Conservation (phyloP, 2,113 vertebrate species). For the Macrotus californicus region DNA sequence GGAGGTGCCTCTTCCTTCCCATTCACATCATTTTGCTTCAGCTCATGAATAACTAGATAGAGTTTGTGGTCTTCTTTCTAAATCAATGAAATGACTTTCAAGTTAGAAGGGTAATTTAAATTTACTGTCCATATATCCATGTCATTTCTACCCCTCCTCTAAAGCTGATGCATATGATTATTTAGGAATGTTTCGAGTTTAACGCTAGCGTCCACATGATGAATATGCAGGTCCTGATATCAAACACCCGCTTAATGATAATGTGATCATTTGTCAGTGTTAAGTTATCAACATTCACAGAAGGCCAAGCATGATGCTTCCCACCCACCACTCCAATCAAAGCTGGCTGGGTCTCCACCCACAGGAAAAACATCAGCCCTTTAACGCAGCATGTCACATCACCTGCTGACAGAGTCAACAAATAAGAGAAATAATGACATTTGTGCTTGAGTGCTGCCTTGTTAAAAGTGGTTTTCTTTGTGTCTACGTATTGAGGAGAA, state of each 20-base stretch:
- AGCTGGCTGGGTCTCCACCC: constrained; percentile 53
- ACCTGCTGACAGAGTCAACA: constrained; percentile 38
- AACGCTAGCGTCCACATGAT: constrained; percentile 28
- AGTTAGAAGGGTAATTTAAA: constrained; percentile 50
- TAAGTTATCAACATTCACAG: constrained; percentile 51
- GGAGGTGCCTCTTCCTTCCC: background rate
- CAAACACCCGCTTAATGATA: constrained; percentile 65
- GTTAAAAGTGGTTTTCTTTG: background rate
- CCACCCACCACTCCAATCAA: constrained; percentile 53
- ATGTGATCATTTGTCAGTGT: constrained; percentile 65
- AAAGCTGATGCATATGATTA: constrained; percentile 42
- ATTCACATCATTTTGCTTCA: constrained; percentile 34
- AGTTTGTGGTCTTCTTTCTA: constrained; percentile 53
- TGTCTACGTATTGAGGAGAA: background rate
- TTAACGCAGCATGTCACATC: constrained; percentile 1
- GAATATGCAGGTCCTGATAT: constrained; percentile 34
- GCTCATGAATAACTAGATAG: constrained; percentile 52
- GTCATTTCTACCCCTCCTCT: constrained; percentile 48
- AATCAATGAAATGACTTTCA: constrained; percentile 66
- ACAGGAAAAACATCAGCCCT: constrained; percentile 44
- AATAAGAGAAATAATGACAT: constrained; percentile 6
- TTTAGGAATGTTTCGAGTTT: constrained; percentile 33
- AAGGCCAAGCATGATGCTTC: constrained; percentile 5
- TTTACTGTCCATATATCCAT: constrained; percentile 35
- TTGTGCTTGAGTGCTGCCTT: background rate